Evolutionary conservation across 2,797 vertebrate species (phyloP).

Genomic region (Poecilia velifera): DNA sequence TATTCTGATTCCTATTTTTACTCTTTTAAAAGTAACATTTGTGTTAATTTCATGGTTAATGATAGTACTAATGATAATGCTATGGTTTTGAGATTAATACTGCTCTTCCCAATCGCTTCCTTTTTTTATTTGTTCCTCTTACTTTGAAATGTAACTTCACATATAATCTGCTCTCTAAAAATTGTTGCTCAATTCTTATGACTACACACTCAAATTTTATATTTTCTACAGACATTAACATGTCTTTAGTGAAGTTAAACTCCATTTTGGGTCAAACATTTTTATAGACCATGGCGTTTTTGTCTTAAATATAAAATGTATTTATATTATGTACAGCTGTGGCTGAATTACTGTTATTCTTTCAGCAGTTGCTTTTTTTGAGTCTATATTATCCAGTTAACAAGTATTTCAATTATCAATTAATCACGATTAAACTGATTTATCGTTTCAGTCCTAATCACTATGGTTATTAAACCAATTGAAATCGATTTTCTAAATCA

Average conservation of each 20-base stretch:
- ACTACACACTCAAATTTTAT: not conserved
- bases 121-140: not conserved
- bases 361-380: too few relatives aligned
- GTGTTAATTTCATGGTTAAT: not conserved
- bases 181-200: not conserved
- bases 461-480: too few relatives aligned
- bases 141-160: not conserved
- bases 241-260: too few relatives aligned
- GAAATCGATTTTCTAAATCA: not conserved
- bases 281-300: too few relatives aligned
- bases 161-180: not conserved
- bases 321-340: too few relatives aligned
- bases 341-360: too few relatives aligned
- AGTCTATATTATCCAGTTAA: too few relatives aligned
- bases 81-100: not conserved
- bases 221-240: not conserved
- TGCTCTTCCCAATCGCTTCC: not conserved
- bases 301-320: too few relatives aligned
- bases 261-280: too few relatives aligned
- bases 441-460: too few relatives aligned
- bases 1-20: not conserved
- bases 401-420: too few relatives aligned
- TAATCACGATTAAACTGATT: too few relatives aligned
- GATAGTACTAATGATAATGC: not conserved
- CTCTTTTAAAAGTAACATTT: not conserved